phyloP scores from a whole-genome alignment of 2,113 vertebrate genomes.

The Tupaia chinensis region DNA sequence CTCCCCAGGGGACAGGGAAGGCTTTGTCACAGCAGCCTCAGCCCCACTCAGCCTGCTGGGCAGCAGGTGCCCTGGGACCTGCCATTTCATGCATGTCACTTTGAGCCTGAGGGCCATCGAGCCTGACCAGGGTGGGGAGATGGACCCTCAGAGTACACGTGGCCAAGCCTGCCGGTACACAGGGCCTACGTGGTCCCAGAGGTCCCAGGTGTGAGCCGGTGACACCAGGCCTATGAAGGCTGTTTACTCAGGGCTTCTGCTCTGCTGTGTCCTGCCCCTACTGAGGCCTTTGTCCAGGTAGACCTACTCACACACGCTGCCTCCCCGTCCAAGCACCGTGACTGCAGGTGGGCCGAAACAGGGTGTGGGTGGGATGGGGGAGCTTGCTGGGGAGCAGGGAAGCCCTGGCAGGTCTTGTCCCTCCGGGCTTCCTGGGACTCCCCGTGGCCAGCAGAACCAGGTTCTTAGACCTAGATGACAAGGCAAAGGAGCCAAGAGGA shows the following conservation, averaged over 20 bases:
- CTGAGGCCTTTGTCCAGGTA: background rate
- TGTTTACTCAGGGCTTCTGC: background rate
- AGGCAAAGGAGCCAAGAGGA: background rate
- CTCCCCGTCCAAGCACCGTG: background rate
- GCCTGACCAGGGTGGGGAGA: background rate
- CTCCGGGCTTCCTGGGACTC: background rate
- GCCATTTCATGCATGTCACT: background rate
- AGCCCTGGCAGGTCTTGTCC: background rate
- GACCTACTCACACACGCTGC: too few species aligned
- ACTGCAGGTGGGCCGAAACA: background rate
- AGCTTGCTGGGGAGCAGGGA: background rate
- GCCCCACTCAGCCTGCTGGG: too few species aligned
- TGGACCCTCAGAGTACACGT: background rate
- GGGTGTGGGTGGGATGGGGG: background rate
- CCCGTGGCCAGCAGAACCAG: background rate
- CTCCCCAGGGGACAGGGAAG: background rate
- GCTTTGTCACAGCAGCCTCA: too few species aligned
- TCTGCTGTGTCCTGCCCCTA: background rate
- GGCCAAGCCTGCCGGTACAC: background rate
- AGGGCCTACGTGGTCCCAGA: fast-evolving
- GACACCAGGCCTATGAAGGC: background rate
- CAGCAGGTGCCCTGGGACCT: background rate
- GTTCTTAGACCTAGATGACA: background rate
- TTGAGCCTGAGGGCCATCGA: background rate
- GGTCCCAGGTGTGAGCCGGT: background rate